A percentile compares a stretch with the other conserved stretches of the same genome.
phyloP scores from a whole-genome alignment of 2,888 invertebrate genomes.

The Latrodectus hesperus region DNA sequence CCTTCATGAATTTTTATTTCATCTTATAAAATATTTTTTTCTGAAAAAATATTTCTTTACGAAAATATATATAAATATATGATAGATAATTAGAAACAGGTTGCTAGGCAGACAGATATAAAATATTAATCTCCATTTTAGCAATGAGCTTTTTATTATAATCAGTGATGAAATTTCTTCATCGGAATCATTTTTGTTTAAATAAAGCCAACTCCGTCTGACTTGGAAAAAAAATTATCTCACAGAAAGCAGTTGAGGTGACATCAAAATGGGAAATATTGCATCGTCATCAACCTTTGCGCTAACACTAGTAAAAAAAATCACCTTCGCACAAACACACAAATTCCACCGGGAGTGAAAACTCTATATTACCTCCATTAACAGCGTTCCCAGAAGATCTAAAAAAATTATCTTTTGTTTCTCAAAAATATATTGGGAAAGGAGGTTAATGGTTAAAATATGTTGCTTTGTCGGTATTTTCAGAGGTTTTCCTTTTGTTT shows the following conservation, averaged over 20 bases:
- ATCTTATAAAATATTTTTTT: too few species aligned
- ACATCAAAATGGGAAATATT: constrained; percentile 36
- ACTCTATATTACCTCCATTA: constrained; percentile 60
- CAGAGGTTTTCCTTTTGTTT: constrained; percentile 34
- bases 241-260: constrained; percentile 19
- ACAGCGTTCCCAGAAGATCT: constrained; percentile 13
- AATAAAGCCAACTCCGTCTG: constrained; percentile 18
- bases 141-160: too few species aligned
- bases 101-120: too few species aligned
- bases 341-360: constrained; percentile 38
- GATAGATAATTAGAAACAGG: too few species aligned
- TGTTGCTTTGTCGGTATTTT: constrained; percentile 60
- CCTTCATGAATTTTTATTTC: too few species aligned
- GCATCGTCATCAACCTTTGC: constrained; percentile 27
- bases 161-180: too few species aligned
- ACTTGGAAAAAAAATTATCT: constrained; percentile 12
- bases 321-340: too few species aligned
- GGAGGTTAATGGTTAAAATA: constrained; percentile 61
- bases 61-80: too few species aligned
- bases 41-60: too few species aligned
- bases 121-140: too few species aligned
- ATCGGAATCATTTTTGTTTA: background rate
- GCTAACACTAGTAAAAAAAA: background rate
- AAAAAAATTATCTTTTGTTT: constrained; percentile 42
- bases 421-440: constrained; percentile 55